phyloP scores from a whole-genome alignment of 2,888 invertebrate species.

The Hirtodrosophila duncani region DNA sequence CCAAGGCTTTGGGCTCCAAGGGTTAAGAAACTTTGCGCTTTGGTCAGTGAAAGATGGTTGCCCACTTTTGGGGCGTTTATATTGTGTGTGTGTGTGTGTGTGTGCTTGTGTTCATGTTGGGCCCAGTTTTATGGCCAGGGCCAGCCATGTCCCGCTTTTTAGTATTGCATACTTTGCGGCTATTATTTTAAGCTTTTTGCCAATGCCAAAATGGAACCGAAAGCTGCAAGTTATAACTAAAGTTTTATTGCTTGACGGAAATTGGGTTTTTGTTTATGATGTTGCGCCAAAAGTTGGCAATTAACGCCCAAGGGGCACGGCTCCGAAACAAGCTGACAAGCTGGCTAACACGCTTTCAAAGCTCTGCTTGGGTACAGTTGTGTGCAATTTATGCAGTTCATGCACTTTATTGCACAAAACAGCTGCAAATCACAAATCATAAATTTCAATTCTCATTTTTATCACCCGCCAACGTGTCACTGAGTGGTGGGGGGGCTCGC shows the following conservation, averaged over 20 bases:
- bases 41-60: too few relatives aligned
- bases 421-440: too few relatives aligned
- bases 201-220: neutral
- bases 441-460: too few relatives aligned
- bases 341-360: too few relatives aligned
- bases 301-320: too few relatives aligned
- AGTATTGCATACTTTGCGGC: conserved; percentile 59
- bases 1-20: conserved; percentile 4
- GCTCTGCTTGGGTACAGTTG: too few relatives aligned
- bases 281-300: conserved; percentile 30
- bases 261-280: conserved; percentile 27
- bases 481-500: too few relatives aligned
- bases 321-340: neutral
- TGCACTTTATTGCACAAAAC: too few relatives aligned
- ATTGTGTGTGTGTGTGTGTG: conserved; percentile 5
- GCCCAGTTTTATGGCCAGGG: conserved; percentile 20
- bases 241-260: conserved; percentile 54
- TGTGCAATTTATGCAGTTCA: too few relatives aligned
- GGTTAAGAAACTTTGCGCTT: conserved; percentile 12
- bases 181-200: conserved; percentile 44
- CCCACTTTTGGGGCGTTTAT: too few relatives aligned
- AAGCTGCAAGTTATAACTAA: conserved; percentile 18
- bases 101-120: neutral
- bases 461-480: too few relatives aligned
- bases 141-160: conserved; percentile 35